Base-by-base conservation (phyloP, 1,140 invertebrate genomes). In the Pogonognathellus flavescens region DNA sequence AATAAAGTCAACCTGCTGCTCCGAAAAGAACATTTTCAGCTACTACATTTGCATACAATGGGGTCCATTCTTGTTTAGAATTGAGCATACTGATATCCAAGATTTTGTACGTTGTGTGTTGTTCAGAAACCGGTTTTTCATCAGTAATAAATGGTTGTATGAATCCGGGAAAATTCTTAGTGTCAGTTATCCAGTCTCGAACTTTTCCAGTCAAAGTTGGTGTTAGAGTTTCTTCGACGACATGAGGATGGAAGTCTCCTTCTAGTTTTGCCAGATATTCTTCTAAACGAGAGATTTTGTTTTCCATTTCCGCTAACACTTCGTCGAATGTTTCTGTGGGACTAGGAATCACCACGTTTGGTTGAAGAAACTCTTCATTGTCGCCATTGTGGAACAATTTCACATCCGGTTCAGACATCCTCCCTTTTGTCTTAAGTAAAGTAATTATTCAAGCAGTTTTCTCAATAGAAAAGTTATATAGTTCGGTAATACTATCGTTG, bases 181-280 rank as follows among this genome's bases (percentile, higher is more conserved):
- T 18, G 16, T 76, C 14, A 6, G 49, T 76, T n/a, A 76, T 11
- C 70, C 70, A 76, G n/a, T 76, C 70, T 0, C 70, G 70, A 18
- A 76, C 31, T 76, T 18, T 49, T 7, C 31, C 22, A 66, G 6
- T 18, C 13, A 50, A 18, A 18, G 41, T n/a, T n/a, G 0, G 14
- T 5, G 13, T n/a, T 41, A 0, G 10, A 8, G 16, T 11, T 0
- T 7, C 10, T 25, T 0, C 8, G 2, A 55, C 9, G 53, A 14
- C 14, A 1, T 66, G 5, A 57, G 53, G 53, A 10, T 13, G 53
- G 53, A n/a, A 57, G 1, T 31, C 10, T 16, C 13, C 62, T 66
- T 25, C 62, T 31, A 66, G 14, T 66, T 10, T 11, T 3, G 10
- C 14, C 11, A 66, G 13, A 14, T 25, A 66, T 0, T 66, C 11